phyloP scores from a whole-genome alignment of 2,888 invertebrate genomes.

The Sinopyrophorus schimmeli region DNA sequence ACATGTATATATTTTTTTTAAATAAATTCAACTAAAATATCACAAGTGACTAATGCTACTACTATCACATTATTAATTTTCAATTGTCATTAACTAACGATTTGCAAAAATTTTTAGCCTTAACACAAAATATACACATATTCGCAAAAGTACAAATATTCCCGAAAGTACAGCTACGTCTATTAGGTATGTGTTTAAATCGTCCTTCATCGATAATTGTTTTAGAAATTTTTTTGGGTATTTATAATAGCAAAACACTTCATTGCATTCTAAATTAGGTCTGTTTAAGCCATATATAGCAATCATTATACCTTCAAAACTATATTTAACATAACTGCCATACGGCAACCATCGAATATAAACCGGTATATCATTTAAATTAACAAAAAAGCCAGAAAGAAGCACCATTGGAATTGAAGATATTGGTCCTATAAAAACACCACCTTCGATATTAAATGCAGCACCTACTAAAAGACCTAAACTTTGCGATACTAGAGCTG shows the following conservation, averaged over 20 bases:
- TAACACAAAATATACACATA: constrained; percentile 81
- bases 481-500: constrained; percentile 90
- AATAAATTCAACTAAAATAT: constrained; percentile 24
- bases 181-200: constrained; percentile 68
- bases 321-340: constrained; percentile 87
- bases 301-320: constrained; percentile 91
- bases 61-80: constrained; percentile 18
- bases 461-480: constrained; percentile 91
- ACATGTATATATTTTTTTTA: background rate
- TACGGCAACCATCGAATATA: constrained; percentile 90
- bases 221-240: constrained; percentile 81
- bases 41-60: constrained; percentile 27
- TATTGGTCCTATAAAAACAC: constrained; percentile 82
- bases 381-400: constrained; percentile 94
- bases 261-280: constrained; percentile 78
- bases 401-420: constrained; percentile 89
- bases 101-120: constrained; percentile 72
- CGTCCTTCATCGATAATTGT: constrained; percentile 80
- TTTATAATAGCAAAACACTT: constrained; percentile 82
- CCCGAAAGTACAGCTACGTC: constrained; percentile 81
- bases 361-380: constrained; percentile 85
- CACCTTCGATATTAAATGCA: constrained; percentile 83
- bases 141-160: constrained; percentile 77
- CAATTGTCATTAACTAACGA: constrained; percentile 32
- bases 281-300: constrained; percentile 89